Evolutionary conservation across 2,888 invertebrate species (phyloP).

Genomic region (Standfussiana lucernea): DNA sequence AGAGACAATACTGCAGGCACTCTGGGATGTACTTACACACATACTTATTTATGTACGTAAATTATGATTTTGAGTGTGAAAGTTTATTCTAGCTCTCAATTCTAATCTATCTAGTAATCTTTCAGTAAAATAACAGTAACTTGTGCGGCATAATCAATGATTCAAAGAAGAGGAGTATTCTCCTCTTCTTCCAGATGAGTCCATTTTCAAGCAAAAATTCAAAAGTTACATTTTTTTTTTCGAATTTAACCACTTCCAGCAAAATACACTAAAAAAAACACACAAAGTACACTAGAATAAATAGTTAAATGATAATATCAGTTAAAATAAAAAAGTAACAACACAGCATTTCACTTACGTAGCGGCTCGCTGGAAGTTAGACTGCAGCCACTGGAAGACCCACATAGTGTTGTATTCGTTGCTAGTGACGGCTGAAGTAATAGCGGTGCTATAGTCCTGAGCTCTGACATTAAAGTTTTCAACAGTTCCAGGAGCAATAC

Average conservation of each 20-base stretch:
- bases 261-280: too few relatives aligned
- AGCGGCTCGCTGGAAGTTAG: conserved; percentile 72
- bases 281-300: not conserved
- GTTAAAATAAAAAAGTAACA: not conserved
- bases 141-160: not conserved
- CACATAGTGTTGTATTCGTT: conserved; percentile 90
- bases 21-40: not conserved
- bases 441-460: conserved; percentile 84
- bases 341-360: conserved; percentile 19
- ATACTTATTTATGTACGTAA: not conserved
- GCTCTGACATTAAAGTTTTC: conserved; percentile 75
- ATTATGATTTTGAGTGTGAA: not conserved
- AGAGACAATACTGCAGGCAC: too few relatives aligned
- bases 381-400: conserved; percentile 89
- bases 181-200: too few relatives aligned
- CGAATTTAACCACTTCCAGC: not conserved
- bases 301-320: not conserved
- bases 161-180: not conserved
- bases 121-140: not conserved
- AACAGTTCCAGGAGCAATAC: conserved; percentile 74
- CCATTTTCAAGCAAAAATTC: not conserved
- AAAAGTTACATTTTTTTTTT: not conserved
- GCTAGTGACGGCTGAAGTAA: conserved; percentile 88
- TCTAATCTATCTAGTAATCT: too few relatives aligned
- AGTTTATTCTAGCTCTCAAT: not conserved